Conservation (phyloP, 2,797 vertebrate species). For the Lophius americanus region DNA sequence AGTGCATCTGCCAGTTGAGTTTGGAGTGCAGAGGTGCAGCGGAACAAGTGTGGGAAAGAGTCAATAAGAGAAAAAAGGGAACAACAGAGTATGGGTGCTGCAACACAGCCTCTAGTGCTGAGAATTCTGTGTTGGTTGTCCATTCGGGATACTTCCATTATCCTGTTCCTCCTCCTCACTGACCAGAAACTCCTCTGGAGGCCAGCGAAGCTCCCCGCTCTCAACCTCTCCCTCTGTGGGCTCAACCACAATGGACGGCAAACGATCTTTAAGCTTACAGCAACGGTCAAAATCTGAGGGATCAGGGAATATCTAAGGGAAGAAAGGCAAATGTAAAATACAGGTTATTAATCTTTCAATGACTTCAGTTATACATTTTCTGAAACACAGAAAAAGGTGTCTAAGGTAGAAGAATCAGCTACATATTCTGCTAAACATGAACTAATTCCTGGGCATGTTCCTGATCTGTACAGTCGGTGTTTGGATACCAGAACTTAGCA, state of each 20-base stretch:
- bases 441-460: slow-evolving; percentile 27
- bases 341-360: slow-evolving; percentile 6
- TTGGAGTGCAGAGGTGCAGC: slow-evolving; percentile 54
- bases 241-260: slow-evolving; percentile 97
- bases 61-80: slow-evolving; percentile 25
- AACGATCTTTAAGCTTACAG: slow-evolving; percentile 96
- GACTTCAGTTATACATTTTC: not conserved
- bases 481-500: slow-evolving; percentile 6
- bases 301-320: slow-evolving; percentile 93
- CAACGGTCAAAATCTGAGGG: slow-evolving; percentile 95
- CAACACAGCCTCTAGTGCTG: slow-evolving; percentile 70
- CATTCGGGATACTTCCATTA: slow-evolving; percentile 68
- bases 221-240: slow-evolving; percentile 96
- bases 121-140: slow-evolving; percentile 74
- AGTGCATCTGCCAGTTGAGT: slow-evolving; percentile 39
- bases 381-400: not conserved
- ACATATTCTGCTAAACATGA: not conserved
- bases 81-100: slow-evolving; percentile 14
- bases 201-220: slow-evolving; percentile 97
- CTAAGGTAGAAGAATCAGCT: not conserved
- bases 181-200: slow-evolving; percentile 93
- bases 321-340: slow-evolving; percentile 16
- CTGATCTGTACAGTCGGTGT: slow-evolving; percentile 5
- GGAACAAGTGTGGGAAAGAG: slow-evolving; percentile 59
- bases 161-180: slow-evolving; percentile 83